Conservation (phyloP, 2,888 invertebrate genomes). For the Callinectes sapidus region DNA sequence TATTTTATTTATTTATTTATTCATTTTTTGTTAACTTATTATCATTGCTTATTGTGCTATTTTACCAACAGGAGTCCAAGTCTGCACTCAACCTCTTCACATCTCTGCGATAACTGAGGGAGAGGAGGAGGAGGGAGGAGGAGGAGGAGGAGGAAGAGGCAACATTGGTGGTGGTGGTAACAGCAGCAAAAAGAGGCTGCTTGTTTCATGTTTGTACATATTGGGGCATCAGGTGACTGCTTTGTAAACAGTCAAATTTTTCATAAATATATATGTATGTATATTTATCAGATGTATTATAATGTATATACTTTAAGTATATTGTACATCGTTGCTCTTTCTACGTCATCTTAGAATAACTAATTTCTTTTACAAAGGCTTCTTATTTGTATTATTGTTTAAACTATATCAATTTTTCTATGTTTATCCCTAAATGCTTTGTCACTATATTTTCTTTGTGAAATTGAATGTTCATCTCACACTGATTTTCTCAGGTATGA, state of each 20-base stretch:
- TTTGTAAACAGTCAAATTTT: conserved; percentile 48
- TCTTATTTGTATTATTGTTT: conserved; percentile 11
- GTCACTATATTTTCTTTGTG: background rate
- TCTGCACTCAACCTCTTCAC: conserved; percentile 95
- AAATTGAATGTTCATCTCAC: background rate
- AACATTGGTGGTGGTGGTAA: background rate
- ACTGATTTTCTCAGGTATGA: conserved; percentile 22
- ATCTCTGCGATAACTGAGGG: conserved; percentile 83
- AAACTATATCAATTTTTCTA: background rate
- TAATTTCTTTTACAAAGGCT: background rate
- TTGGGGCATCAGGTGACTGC: conserved; percentile 43
- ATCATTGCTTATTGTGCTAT: conserved; percentile 71
- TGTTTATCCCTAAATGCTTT: background rate
- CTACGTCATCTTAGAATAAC: conserved; percentile 16
- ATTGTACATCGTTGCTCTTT: conserved; percentile 34
- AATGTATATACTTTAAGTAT: conserved; percentile 59
- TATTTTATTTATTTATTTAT: background rate
- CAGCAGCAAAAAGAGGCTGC: background rate
- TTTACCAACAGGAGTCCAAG: conserved; percentile 83
- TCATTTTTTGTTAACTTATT: background rate
- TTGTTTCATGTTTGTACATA: conserved; percentile 46
- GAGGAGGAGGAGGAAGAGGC: background rate
- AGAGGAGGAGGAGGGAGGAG: background rate
- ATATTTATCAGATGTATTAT: conserved; percentile 59
- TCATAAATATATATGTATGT: conserved; percentile 58